phyloP scores from a whole-genome alignment of 2,113 vertebrate species.

The Barnardius zonarius region DNA sequence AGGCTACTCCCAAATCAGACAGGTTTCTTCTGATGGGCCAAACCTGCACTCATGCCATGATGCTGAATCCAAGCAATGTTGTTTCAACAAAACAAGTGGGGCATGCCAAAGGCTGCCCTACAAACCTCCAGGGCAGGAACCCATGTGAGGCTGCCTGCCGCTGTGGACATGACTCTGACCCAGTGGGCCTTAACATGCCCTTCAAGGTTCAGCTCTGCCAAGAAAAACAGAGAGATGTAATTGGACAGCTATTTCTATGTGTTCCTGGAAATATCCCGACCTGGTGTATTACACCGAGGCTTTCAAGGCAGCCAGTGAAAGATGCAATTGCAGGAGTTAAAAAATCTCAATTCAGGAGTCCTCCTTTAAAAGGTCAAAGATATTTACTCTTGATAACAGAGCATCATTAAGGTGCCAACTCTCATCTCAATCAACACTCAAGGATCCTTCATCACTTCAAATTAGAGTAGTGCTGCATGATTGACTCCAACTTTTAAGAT shows the following conservation, averaged over 20 bases:
- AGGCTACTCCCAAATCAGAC: not conserved
- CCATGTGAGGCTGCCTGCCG: rapidly evolving
- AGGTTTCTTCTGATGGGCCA: not conserved
- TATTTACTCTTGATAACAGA: not conserved
- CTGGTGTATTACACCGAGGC: not conserved
- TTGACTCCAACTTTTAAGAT: not conserved
- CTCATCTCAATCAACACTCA: not conserved
- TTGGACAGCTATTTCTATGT: not conserved
- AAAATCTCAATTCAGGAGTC: not conserved
- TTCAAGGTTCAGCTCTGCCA: not conserved
- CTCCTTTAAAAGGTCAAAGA: not conserved
- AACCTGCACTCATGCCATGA: rapidly evolving
- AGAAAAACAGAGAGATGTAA: not conserved
- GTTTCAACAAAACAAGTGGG: not conserved
- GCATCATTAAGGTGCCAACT: not conserved
- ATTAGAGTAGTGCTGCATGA: not conserved
- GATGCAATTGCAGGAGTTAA: not conserved
- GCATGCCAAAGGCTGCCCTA: not conserved
- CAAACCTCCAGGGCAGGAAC: not conserved
- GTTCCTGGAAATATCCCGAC: not conserved
- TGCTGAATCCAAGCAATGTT: not conserved
- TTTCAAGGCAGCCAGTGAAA: not conserved
- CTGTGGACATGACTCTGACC: not conserved
- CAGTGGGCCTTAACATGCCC: rapidly evolving
- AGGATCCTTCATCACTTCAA: not conserved